Evolutionary conservation across 2,113 vertebrate genomes (phyloP).

Genomic region (Heterotilapia buettikoferi): DNA sequence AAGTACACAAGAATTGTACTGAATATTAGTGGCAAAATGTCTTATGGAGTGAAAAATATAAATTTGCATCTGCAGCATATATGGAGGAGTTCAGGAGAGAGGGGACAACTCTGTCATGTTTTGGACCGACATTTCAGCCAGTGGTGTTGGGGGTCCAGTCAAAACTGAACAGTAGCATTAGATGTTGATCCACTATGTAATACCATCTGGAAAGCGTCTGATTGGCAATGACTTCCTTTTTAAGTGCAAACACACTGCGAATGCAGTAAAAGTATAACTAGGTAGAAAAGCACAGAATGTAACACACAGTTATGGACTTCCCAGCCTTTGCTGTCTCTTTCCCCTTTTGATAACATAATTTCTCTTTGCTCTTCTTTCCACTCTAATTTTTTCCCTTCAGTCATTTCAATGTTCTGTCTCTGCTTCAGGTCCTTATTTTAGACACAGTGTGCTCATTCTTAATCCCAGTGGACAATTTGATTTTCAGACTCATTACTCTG

Average conservation of each 20-base stretch:
- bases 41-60: neutral
- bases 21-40: neutral
- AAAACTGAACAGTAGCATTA: neutral
- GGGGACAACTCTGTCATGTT: neutral
- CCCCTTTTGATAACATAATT: neutral
- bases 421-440: constrained; percentile 42
- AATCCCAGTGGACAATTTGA: constrained; percentile 30
- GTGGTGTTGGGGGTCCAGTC: neutral
- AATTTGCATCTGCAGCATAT: neutral
- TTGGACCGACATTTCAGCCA: neutral
- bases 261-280: neutral
- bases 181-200: neutral
- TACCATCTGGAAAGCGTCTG: neutral
- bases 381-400: neutral
- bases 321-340: neutral
- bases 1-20: neutral
- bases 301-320: neutral
- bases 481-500: constrained; percentile 39
- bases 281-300: neutral
- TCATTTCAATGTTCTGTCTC: neutral
- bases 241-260: neutral
- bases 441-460: constrained; percentile 37
- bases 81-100: neutral
- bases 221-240: neutral
- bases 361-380: neutral